Evolutionary conservation across 2,888 invertebrate genomes (phyloP), one percentile per base, ranked within the genome.

Genomic region (Agrilus cyanescens): DNA sequence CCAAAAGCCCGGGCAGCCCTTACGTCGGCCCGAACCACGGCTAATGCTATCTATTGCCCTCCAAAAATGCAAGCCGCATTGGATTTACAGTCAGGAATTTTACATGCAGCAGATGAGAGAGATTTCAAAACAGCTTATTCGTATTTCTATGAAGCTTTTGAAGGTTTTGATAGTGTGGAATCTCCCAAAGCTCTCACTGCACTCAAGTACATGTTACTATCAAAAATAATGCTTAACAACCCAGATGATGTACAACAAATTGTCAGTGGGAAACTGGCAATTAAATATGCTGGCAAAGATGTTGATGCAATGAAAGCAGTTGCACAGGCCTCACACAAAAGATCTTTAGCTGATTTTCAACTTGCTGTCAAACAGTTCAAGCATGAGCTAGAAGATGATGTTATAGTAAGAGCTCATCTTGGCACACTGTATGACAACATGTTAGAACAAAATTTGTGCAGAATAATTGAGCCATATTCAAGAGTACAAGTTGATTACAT

Each of bases 121-220:
- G 98, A 99, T 64, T 99, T 98, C 67, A 98, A 99, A 76, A 99
- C 98, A 44, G 97, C 96, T 36, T 99, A 94, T 70, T 98, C 97
- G 43, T 98, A 98, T 65, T 98, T 98, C 65, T 98, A 97, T 67
- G 98, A 98, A 73, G 96, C 96, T 12, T 98, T 97, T 67, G 98
- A 98, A 72, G 94, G 96, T 53, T 96, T 91, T 66, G 96, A 96
- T 67, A 94, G 93, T 52, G 87, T 94, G 4, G 93, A 94, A 56
- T 85, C 82, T 58, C 79, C 80, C 4, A 93, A 89, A 66, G 97
- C 98, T 2, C 69, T 97, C 20, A 87, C 85, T 16, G 90, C 94
- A n/a, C 72, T 99, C 13, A 99, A 99, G 66, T 99, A 99, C 69
- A 99, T 99, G 98, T 76, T 98, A 57, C 67, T 99, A 53, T 93